These are phyloP conservation scores for Crossoptilon crossoptilon DNA, from an alignment of 2,797 vertebrate species.

Conservation along the genomic window DNA sequence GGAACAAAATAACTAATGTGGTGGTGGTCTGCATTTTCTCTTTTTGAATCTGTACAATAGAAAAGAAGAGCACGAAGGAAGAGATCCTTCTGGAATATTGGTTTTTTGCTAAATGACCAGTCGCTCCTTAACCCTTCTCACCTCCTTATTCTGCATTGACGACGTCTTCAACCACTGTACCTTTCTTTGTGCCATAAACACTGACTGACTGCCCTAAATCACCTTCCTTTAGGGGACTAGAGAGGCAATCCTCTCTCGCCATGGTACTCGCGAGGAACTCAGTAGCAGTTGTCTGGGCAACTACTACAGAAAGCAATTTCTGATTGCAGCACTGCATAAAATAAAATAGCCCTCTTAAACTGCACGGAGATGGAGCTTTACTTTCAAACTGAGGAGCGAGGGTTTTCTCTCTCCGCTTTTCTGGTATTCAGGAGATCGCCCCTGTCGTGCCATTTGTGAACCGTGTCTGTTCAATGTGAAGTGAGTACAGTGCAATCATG, in stretches of 20 bases:
- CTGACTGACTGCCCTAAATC: conserved; percentile 37
- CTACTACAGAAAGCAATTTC: conserved; percentile 49
- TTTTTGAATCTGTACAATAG: background rate
- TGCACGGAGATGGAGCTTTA: background rate
- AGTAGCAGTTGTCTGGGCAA: conserved; percentile 44
- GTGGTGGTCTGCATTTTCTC: conserved; percentile 11
- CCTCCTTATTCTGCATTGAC: background rate
- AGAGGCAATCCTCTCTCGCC: conserved; percentile 7
- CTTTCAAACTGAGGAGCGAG: conserved; percentile 1
- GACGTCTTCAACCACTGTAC: background rate
- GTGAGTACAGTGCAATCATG: conserved; percentile 39
- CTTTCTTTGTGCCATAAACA: conserved; percentile 54
- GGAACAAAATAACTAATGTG: conserved; percentile 46
- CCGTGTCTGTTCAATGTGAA: conserved; percentile 39
- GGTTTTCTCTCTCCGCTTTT: background rate
- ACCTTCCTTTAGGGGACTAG: background rate
- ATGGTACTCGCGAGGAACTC: background rate
- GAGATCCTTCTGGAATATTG: background rate
- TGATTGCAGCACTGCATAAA: conserved; percentile 48
- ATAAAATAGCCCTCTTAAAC: conserved; percentile 19
- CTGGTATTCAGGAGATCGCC: background rate
- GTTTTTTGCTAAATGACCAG: background rate
- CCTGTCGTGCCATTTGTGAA: conserved; percentile 5
- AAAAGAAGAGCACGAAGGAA: rapidly evolving
- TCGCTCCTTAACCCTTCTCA: background rate